A percentile compares a stretch with the other conserved stretches of the same genome.
Evolutionary conservation across 2,888 invertebrate species (phyloP).

Genomic region (Mactromeris polynyma): DNA sequence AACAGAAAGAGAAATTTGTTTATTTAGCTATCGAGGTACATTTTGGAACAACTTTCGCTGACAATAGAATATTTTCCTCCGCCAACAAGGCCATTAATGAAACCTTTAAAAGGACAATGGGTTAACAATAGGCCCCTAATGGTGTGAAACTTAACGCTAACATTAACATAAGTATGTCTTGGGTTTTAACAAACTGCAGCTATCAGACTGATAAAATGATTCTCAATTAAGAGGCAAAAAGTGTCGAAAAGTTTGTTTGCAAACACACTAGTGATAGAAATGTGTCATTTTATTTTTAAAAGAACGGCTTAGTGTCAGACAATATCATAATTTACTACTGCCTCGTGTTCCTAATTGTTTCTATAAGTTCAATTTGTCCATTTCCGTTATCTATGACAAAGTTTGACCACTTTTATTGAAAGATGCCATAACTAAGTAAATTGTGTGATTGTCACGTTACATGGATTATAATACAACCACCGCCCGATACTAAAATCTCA

Average conservation of each 20-base stretch:
- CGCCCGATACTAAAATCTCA: neutral
- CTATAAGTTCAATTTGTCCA: slow-evolving; percentile 34
- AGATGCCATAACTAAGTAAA: slow-evolving; percentile 33
- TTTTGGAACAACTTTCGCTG: slow-evolving; percentile 29
- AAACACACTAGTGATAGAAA: slow-evolving; percentile 41
- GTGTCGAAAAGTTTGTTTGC: slow-evolving; percentile 49
- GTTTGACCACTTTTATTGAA: slow-evolving; percentile 30
- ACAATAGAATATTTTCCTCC: slow-evolving; percentile 22
- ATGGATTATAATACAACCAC: slow-evolving; percentile 22
- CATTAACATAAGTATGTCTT: slow-evolving; percentile 34
- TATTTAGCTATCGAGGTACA: slow-evolving; percentile 51
- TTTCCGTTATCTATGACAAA: slow-evolving; percentile 26
- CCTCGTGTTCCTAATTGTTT: slow-evolving; percentile 1
- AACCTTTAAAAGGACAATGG: slow-evolving; percentile 39
- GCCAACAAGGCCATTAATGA: slow-evolving; percentile 36
- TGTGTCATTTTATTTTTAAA: slow-evolving; percentile 38
- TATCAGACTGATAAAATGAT: neutral
- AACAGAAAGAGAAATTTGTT: slow-evolving; percentile 48
- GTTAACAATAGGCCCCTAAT: slow-evolving; percentile 30
- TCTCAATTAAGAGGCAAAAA: slow-evolving; percentile 36
- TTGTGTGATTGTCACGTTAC: slow-evolving; percentile 35
- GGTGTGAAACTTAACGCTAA: slow-evolving; percentile 6
- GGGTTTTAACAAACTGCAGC: slow-evolving; percentile 15
- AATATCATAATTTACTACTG: slow-evolving; percentile 8
- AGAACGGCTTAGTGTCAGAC: slow-evolving; percentile 48